Evolutionary conservation across 2,113 vertebrate genomes (phyloP).

Genomic region (Ameiurus melas): DNA sequence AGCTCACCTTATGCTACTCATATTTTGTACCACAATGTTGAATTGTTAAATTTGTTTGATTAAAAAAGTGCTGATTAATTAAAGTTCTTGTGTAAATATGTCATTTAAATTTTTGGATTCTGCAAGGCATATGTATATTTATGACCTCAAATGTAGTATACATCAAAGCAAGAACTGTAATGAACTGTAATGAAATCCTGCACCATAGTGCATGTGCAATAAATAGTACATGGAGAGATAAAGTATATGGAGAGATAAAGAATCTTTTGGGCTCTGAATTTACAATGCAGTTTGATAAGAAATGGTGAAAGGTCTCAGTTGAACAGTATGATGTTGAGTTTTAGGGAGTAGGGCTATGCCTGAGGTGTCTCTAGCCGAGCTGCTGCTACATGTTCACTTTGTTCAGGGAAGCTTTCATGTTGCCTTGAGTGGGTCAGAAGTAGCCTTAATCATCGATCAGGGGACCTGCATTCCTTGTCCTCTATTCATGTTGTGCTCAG

Average conservation of each 20-base stretch:
- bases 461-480: background rate
- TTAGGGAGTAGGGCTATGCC: background rate
- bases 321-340: background rate
- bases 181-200: background rate
- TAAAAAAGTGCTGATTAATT: too few species aligned
- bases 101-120: too few species aligned
- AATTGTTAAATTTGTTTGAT: background rate
- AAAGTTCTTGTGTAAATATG: too few species aligned
- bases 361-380: background rate
- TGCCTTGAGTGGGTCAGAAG: background rate
- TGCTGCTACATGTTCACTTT: background rate
- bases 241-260: background rate
- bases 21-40: background rate
- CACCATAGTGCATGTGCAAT: background rate
- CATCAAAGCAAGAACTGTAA: background rate
- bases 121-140: too few species aligned
- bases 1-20: background rate
- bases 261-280: background rate
- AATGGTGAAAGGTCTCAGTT: background rate
- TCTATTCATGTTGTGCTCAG: constrained; percentile 3
- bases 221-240: background rate
- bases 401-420: background rate
- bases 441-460: constrained; percentile 13
- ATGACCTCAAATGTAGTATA: background rate
- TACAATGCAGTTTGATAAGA: background rate